phyloP scores from a whole-genome alignment of 2,888 invertebrate genomes.

The Caenorhabditis angaria region DNA sequence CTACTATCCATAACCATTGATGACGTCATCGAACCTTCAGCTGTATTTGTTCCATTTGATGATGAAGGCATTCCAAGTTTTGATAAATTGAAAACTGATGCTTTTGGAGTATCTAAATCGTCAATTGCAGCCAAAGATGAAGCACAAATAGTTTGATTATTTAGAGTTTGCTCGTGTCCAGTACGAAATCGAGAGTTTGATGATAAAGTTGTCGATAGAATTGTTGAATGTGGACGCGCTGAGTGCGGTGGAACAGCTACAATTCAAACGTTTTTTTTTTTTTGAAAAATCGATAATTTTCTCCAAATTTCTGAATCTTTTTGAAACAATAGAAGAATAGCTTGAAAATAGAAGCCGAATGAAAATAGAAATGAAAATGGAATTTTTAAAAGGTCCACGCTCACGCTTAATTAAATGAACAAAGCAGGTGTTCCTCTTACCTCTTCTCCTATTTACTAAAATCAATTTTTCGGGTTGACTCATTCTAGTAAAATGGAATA shows the following conservation, averaged over 20 bases:
- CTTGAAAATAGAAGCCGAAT: background rate
- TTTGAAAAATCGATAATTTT: constrained; percentile 4
- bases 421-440: background rate
- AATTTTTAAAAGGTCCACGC: background rate
- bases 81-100: constrained; percentile 28
- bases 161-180: background rate
- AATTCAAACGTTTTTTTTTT: constrained; percentile 6
- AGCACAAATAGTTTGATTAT: background rate
- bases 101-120: constrained; percentile 31
- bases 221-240: constrained; percentile 26
- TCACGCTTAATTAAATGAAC: background rate
- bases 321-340: too few species aligned
- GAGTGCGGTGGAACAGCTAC: constrained; percentile 29
- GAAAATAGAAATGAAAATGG: background rate
- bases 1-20: constrained; percentile 14
- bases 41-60: constrained; percentile 39
- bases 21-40: constrained; percentile 19
- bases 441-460: background rate
- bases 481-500: too few species aligned
- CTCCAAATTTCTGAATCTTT: background rate
- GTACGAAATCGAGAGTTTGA: constrained; percentile 10
- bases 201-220: constrained; percentile 18
- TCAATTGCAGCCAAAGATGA: constrained; percentile 4
- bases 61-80: constrained; percentile 7
- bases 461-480: too few species aligned